Percentiles rank a stretch among this genome's conserved stretches.
Conservation (phyloP, 2,797 vertebrate species). For the Triplophysa bombifrons region DNA sequence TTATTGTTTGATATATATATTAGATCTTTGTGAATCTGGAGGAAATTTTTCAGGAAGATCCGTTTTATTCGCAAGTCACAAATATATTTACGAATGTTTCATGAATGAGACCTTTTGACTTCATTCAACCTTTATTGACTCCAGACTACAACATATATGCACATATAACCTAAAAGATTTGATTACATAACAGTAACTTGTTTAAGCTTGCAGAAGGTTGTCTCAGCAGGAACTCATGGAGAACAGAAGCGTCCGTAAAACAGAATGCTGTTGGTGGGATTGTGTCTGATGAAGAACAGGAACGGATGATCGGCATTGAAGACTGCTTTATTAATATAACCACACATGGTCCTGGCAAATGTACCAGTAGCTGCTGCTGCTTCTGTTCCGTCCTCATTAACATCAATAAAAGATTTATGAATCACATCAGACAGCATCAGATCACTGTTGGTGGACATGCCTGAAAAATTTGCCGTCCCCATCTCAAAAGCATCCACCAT, state of each 20-base stretch:
- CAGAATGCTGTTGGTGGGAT: conserved; percentile 39
- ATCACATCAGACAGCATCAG: conserved; percentile 13
- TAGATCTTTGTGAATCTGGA: no score
- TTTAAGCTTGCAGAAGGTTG: no score
- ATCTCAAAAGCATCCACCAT: neutral
- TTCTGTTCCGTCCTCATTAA: conserved; percentile 40
- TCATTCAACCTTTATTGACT: no score
- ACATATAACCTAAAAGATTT: no score
- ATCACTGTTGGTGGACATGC: neutral
- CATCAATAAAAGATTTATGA: conserved; percentile 43
- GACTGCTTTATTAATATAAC: neutral
- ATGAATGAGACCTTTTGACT: no score
- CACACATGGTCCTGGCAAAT: no score
- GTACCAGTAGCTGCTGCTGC: neutral
- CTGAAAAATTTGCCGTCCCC: neutral
- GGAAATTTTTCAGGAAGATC: no score
- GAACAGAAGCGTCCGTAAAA: conserved; percentile 39
- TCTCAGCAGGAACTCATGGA: neutral
- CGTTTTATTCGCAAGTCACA: no score
- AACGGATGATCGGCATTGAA: conserved; percentile 45
- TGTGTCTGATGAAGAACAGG: conserved; percentile 51
- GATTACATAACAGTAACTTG: no score
- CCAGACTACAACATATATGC: no score
- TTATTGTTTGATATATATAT: no score
- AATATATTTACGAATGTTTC: no score